phyloP scores from a whole-genome alignment of 2,888 invertebrate genomes.

The Yponomeuta plumbellus region DNA sequence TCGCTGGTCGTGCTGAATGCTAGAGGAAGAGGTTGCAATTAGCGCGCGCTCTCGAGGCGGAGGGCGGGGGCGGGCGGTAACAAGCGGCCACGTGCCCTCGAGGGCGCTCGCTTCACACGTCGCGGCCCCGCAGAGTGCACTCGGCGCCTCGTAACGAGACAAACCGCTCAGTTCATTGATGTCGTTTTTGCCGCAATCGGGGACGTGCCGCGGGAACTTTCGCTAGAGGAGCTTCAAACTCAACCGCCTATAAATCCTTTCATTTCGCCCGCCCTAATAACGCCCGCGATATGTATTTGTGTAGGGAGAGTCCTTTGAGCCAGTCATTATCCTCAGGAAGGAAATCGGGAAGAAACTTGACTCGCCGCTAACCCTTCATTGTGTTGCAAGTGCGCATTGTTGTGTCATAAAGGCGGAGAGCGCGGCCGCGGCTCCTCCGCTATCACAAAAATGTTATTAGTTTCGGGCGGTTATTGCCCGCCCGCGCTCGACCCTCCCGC shows the following conservation, averaged over 20 bases:
- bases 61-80: slow-evolving; percentile 48
- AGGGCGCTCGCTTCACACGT: slow-evolving; percentile 66
- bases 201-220: slow-evolving; percentile 32
- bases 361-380: slow-evolving; percentile 52
- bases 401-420: slow-evolving; percentile 60
- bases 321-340: slow-evolving; percentile 40
- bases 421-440: slow-evolving; percentile 45
- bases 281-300: slow-evolving; percentile 4
- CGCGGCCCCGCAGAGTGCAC: slow-evolving; percentile 59
- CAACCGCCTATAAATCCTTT: slow-evolving; percentile 13
- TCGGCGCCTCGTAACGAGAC: slow-evolving; percentile 61
- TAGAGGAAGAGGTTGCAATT: slow-evolving; percentile 14
- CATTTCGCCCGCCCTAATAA: not conserved
- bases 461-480: slow-evolving; percentile 69
- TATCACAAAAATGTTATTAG: slow-evolving; percentile 75
- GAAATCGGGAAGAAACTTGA: slow-evolving; percentile 41
- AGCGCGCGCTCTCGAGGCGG: slow-evolving; percentile 30
- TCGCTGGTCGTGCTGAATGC: slow-evolving; percentile 2
- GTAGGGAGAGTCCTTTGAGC: slow-evolving; percentile 8
- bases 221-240: slow-evolving; percentile 9
- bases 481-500: slow-evolving; percentile 54
- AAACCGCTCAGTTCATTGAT: slow-evolving; percentile 60
- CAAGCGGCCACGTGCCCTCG: slow-evolving; percentile 33
- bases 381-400: slow-evolving; percentile 62
- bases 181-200: slow-evolving; percentile 56